phyloP scores from a whole-genome alignment of 1,140 invertebrate genomes.

The Stegodyphus dumicola region DNA sequence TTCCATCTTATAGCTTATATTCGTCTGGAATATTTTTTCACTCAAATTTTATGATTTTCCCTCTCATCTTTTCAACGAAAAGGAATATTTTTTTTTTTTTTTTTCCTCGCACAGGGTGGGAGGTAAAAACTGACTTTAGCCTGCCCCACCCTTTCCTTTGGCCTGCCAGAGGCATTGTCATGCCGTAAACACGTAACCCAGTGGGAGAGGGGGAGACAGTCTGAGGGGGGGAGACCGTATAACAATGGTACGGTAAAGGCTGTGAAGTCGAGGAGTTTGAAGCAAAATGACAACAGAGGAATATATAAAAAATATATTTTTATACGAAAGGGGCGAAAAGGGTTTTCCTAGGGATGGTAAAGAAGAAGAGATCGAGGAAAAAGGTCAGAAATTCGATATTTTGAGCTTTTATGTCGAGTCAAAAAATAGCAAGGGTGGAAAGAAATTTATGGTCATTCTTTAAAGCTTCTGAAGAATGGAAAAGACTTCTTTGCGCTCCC shows the following conservation, averaged over 20 bases:
- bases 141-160: not conserved
- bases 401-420: conserved; percentile 48
- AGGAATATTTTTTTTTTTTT: not conserved
- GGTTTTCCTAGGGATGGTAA: not conserved
- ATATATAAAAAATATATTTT: conserved; percentile 57
- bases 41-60: conserved; percentile 29
- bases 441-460: conserved; percentile 59
- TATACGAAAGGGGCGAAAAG: conserved; percentile 22
- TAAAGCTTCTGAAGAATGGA: conserved; percentile 39
- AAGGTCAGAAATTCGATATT: conserved; percentile 51
- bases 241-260: conserved; percentile 38
- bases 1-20: not conserved
- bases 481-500: conserved; percentile 10
- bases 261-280: conserved; percentile 10
- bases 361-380: conserved; percentile 6
- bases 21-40: conserved; percentile 4
- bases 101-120: not conserved
- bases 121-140: conserved; percentile 1
- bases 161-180: conserved; percentile 46
- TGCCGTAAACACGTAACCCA: conserved; percentile 32
- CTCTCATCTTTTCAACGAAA: conserved; percentile 10
- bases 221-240: conserved; percentile 11
- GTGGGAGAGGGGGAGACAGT: not conserved
- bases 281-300: conserved; percentile 51
- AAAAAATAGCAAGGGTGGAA: conserved; percentile 30